These are phyloP conservation scores for Drosophila persimilis DNA, from an alignment of 1,140 invertebrate genomes.

Conservation along the genomic window DNA sequence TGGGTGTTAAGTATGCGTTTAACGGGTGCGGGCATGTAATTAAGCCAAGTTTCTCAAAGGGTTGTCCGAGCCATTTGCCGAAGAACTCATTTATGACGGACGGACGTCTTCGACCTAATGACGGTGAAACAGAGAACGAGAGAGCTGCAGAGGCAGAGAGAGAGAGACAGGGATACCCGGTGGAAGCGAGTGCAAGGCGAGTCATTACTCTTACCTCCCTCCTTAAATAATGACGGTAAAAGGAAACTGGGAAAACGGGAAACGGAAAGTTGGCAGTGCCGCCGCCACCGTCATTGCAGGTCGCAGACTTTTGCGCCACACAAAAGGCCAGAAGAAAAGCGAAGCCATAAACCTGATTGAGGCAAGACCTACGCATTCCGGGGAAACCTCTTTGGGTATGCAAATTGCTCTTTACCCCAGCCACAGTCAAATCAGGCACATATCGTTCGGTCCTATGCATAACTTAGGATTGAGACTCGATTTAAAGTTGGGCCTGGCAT, in stretches of 20 bases:
- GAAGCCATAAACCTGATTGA: conserved; percentile 35
- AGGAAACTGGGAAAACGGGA: conserved; percentile 3
- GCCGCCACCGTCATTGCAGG: too few relatives aligned
- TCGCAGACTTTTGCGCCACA: too few relatives aligned
- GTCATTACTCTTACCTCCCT: conserved; percentile 42
- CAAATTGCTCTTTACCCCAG: conserved; percentile 25
- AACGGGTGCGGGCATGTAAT: conserved; percentile 70
- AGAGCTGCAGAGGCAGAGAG: too few relatives aligned
- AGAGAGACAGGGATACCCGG: background rate
- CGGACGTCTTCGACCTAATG: conserved; percentile 33
- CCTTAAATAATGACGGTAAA: conserved; percentile 7
- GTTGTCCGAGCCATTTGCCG: conserved; percentile 35
- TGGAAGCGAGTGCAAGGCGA: conserved; percentile 16
- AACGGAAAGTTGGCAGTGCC: conserved; percentile 28
- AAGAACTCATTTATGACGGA: conserved; percentile 16
- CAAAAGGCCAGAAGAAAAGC: conserved; percentile 6
- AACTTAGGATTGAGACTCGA: conserved; percentile 8
- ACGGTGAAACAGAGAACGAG: conserved; percentile 1
- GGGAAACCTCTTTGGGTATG: conserved; percentile 19
- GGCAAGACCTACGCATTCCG: background rate
- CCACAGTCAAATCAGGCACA: conserved; percentile 23
- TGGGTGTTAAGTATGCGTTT: conserved; percentile 37
- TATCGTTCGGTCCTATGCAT: conserved; percentile 18
- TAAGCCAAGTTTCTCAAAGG: conserved; percentile 73
- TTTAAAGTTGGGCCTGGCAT: conserved; percentile 25